Evolutionary conservation across 2,113 vertebrate species (phyloP).

Genomic region (Chloroceryle aenea): DNA sequence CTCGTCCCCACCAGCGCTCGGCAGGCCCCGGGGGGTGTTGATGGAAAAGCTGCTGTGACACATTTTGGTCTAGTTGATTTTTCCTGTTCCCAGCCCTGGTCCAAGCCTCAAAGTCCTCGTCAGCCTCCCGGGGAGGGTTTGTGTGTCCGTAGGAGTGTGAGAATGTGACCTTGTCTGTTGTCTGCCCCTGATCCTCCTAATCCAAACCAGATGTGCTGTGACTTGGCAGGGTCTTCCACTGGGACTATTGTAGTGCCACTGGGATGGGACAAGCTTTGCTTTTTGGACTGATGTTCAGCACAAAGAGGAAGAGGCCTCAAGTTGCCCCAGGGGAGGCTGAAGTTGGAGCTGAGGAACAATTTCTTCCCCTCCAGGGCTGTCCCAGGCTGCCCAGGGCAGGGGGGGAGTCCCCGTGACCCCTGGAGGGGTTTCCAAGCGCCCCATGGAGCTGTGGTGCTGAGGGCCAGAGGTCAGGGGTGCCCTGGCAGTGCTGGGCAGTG

Average conservation of each 20-base stretch:
- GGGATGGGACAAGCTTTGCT: background rate
- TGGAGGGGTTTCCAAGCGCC: background rate
- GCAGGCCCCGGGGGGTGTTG: fast-evolving
- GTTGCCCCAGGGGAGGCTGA: background rate
- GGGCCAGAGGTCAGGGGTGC: background rate
- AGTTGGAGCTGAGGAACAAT: background rate
- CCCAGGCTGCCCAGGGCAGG: background rate
- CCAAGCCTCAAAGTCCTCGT: background rate
- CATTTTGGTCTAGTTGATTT: fast-evolving
- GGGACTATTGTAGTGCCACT: background rate
- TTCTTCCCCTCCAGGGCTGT: background rate
- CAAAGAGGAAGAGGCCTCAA: background rate
- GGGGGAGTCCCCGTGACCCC: background rate
- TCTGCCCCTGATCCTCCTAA: background rate
- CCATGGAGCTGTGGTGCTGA: background rate
- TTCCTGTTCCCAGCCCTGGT: background rate
- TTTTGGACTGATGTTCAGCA: background rate
- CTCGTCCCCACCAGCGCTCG: fast-evolving
- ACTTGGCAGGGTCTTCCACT: background rate
- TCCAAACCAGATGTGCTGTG: background rate
- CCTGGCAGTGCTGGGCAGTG: background rate
- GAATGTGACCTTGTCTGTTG: conserved; percentile 3
- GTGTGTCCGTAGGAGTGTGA: background rate
- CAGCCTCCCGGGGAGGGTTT: background rate
- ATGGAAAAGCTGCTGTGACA: background rate